Evolutionary conservation across 2,113 vertebrate species (phyloP), one percentile per base, ranked within the genome.

Genomic region (Poeciliopsis prolifica): DNA sequence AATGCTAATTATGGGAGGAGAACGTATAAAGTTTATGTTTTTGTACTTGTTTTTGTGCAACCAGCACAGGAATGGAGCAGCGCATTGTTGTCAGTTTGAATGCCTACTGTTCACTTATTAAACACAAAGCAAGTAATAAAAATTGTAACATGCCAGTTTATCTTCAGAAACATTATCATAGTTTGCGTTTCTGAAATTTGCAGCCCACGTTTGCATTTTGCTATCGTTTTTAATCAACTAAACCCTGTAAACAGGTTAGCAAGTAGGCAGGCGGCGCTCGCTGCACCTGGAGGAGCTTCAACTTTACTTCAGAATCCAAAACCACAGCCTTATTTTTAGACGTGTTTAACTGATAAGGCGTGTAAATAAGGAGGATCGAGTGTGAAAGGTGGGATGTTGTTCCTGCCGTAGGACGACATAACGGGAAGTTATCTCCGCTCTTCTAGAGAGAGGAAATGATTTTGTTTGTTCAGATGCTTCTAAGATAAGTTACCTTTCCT

Each of bases 281-380:
- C 26, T 60, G 44, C 64, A 71, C 73, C 75, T 58, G 68, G 42
- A 64, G 60, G 70, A 28, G 75, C 67, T 74, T 72, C 54, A 61
- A 65, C 63, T 70, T 30, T 26, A 29, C 76, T 75, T 73, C 54
- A 71, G 69, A 61, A 67, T 75, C 61, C 65, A 66, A 82, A 89
- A 86, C 85, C 85, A 64, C 83, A 68, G n/a, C 60, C 64, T 77
- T 80, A 86, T 84, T 80, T 85, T 76, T 79, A 81, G 69, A 79
- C 31, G 51, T 29, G 35, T 19, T 70, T 29, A 78, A 33, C 31
- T 42, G 64, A 60, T 61, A n/a, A 30, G 63, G 40, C 33, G 24
- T 31, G 31, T 26, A 42, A 70, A 83, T 28, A 40, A 67, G 22
- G 64, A 77, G 71, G 65, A 51, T 70, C 7, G 44, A 51, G 8